These are phyloP conservation scores for Aphaenogaster rudis DNA, from an alignment of 1,140 invertebrate genomes.

Conservation along the genomic window DNA sequence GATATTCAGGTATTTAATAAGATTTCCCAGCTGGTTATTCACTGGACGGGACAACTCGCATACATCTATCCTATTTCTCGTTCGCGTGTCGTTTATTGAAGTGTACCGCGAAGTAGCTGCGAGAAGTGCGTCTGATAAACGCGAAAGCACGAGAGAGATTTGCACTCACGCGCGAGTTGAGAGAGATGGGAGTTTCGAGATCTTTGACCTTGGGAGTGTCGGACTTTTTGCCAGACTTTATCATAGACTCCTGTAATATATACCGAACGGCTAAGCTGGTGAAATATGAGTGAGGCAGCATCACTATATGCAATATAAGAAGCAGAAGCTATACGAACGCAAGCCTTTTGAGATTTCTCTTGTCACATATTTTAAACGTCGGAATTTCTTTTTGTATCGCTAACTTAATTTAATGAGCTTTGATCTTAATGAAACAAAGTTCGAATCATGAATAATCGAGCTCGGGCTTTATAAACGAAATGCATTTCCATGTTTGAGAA, in stretches of 20 bases:
- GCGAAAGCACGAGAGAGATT: constrained; percentile 28
- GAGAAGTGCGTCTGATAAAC: constrained; percentile 14
- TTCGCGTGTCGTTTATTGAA: constrained; percentile 38
- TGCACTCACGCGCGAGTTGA: not conserved
- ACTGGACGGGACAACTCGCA: not conserved
- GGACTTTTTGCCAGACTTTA: constrained; percentile 31
- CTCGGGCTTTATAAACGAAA: not conserved
- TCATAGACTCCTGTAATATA: constrained; percentile 35
- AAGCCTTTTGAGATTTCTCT: not conserved
- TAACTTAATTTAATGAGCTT: not conserved
- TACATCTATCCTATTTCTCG: constrained; percentile 20
- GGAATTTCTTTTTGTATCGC: not conserved
- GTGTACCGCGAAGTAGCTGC: not conserved
- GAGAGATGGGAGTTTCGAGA: constrained; percentile 19
- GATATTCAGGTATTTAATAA: constrained; percentile 27
- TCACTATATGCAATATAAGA: constrained; percentile 1
- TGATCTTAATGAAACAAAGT: not conserved
- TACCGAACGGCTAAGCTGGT: constrained; percentile 14
- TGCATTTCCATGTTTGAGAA: not conserved
- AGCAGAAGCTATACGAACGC: not conserved
- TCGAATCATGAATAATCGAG: not conserved
- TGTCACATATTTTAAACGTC: not conserved
- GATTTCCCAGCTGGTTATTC: constrained; percentile 28
- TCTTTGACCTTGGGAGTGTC: constrained; percentile 49
- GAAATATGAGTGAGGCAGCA: constrained; percentile 26